Evolutionary conservation across 2,888 invertebrate genomes (phyloP).

Genomic region (Drosophila eohydei): DNA sequence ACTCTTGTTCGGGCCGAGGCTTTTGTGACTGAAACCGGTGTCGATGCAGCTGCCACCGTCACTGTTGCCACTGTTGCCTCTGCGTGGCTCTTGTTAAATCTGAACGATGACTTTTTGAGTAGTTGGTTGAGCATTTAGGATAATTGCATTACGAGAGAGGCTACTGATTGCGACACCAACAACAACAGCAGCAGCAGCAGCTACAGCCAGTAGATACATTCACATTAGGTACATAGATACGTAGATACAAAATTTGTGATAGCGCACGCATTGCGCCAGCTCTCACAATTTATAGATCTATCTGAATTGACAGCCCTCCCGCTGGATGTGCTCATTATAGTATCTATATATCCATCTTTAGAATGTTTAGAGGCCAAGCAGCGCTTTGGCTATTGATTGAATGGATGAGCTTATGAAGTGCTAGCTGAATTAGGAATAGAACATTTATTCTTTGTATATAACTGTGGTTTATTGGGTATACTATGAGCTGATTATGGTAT

Average conservation of each 20-base stretch:
- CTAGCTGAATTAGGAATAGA: background rate
- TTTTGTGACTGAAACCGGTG: conserved; percentile 67
- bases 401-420: background rate
- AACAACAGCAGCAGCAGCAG: conserved; percentile 10
- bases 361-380: conserved; percentile 22
- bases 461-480: background rate
- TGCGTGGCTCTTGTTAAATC: conserved; percentile 80
- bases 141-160: conserved; percentile 81
- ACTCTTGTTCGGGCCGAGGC: conserved; percentile 30
- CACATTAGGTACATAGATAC: conserved; percentile 20
- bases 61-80: conserved; percentile 22
- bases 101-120: conserved; percentile 83
- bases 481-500: background rate
- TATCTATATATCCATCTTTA: conserved; percentile 43
- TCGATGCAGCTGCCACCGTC: conserved; percentile 56
- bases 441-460: background rate
- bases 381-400: background rate
- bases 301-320: conserved; percentile 14
- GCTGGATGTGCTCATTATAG: conserved; percentile 52
- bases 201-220: conserved; percentile 42
- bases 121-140: conserved; percentile 82
- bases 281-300: conserved; percentile 44
- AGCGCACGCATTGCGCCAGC: conserved; percentile 73
- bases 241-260: conserved; percentile 52
- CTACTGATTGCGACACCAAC: conserved; percentile 54